These are phyloP conservation scores for Ataeniobius toweri DNA, from an alignment of 2,797 vertebrate species.

Conservation along the genomic window DNA sequence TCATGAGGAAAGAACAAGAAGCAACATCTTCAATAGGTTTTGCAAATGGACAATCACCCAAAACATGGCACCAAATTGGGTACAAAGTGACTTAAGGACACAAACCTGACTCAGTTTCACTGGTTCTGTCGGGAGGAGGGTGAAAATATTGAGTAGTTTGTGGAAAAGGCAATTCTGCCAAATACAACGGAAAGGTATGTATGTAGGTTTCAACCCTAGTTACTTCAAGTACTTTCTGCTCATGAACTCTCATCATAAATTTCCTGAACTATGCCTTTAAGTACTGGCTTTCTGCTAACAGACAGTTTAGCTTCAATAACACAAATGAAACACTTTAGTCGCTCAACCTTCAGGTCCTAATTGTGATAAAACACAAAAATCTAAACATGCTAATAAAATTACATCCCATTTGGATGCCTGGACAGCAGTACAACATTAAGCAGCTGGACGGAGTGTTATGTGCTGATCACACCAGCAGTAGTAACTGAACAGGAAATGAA, in stretches of 20 bases:
- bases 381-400: neutral
- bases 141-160: neutral
- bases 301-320: neutral
- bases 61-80: too few relatives aligned
- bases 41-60: neutral
- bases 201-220: neutral
- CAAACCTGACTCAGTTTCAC: neutral
- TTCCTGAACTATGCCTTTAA: neutral
- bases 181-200: neutral
- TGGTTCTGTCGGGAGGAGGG: neutral
- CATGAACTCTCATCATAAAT: neutral
- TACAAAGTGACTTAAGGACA: too few relatives aligned
- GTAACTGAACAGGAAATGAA: neutral
- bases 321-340: neutral
- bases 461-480: conserved; percentile 2
- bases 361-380: neutral
- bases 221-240: neutral
- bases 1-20: too few relatives aligned
- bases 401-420: neutral
- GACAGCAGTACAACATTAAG: neutral
- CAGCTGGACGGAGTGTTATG: neutral
- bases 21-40: too few relatives aligned
- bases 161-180: neutral
- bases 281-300: neutral
- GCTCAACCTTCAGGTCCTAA: too few relatives aligned